A percentile compares a stretch with the other conserved stretches of the same genome.
Evolutionary conservation across 2,113 vertebrate species (phyloP).

Genomic region (Syngnathus scovelli): DNA sequence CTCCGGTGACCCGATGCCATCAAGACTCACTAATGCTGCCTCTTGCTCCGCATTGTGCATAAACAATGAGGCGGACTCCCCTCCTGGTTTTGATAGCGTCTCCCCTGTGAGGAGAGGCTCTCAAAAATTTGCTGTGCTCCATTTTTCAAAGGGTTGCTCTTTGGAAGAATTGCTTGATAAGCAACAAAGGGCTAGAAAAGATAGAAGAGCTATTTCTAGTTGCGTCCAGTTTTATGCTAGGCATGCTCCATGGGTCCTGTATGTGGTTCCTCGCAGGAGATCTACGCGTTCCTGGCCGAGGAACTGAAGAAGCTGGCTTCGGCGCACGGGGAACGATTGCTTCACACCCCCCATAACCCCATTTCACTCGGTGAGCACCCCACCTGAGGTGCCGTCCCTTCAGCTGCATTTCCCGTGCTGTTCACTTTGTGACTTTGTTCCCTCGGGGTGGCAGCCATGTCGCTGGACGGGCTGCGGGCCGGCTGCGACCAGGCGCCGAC

Average conservation of each 20-base stretch:
- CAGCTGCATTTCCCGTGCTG: background rate
- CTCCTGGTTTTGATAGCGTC: conserved; percentile 20
- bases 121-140: conserved; percentile 34
- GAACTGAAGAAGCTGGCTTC: conserved; percentile 85
- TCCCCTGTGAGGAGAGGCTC: conserved; percentile 9
- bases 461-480: conserved; percentile 78
- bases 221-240: background rate
- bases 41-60: conserved; percentile 37
- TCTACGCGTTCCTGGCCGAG: conserved; percentile 82
- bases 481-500: conserved; percentile 73
- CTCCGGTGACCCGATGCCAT: conserved; percentile 29
- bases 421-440: background rate
- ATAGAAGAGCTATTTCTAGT: conserved; percentile 50
- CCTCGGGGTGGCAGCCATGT: conserved; percentile 76
- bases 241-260: background rate
- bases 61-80: conserved; percentile 40
- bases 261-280: conserved; percentile 76
- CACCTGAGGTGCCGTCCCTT: too few species aligned
- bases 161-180: conserved; percentile 40
- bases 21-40: conserved; percentile 42
- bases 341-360: conserved; percentile 89
- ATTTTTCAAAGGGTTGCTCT: conserved; percentile 19
- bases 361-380: conserved; percentile 85
- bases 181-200: conserved; percentile 32
- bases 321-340: conserved; percentile 79